Base-by-base conservation (phyloP, 2,113 vertebrate species). In the Saguinus imperator region DNA sequence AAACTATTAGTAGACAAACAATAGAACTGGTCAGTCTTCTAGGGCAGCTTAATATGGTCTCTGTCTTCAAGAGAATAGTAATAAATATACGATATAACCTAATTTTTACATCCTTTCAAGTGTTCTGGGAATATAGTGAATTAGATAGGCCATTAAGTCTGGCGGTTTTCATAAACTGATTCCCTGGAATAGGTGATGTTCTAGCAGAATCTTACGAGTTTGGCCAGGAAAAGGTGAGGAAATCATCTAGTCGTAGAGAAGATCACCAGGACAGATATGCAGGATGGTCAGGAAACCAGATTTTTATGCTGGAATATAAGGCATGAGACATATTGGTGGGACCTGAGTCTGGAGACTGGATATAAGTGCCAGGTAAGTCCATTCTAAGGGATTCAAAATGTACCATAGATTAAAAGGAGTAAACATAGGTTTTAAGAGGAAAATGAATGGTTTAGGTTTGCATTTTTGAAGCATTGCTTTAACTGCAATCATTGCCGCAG, bases 101-200 rank as follows among this genome's bases (percentile, higher is more conserved):
- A 87, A 82, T 77, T 77, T 73, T 89, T 91, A 80, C 70, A 14
- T 61, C 25, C 48, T 94, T 91, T 76, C 23, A 84, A 82, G 20
- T 40, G 18, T 20, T 76, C 12, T 58, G 40, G 43, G 9, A 84
- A 93, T 52, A 82, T 10, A 58, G 32, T 73, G 43, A 72, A 87
- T 70, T 50, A 57, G 37, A 11, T 93, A 13, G n/a, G 27, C 7
- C 80, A 12, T 27, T 96, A 35, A 87, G 7, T 80, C 2, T 81
- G 21, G 23, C 83, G 85, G 6, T 58, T 77, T 96, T 83, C 32
- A 82, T 12, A 11, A 82, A 86, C 89, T 27, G 16, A 13, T 89
- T 68, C 32, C 16, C 14, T 64, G 27, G 4, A n/a, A 17, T n/a
- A 92, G 21, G 8, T 45, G n/a, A 52, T 37, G 1, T 29, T 79